Percentiles rank a stretch among this genome's conserved stretches.
Evolutionary conservation across 2,888 invertebrate genomes (phyloP).

Genomic region (Cryptops parisi): DNA sequence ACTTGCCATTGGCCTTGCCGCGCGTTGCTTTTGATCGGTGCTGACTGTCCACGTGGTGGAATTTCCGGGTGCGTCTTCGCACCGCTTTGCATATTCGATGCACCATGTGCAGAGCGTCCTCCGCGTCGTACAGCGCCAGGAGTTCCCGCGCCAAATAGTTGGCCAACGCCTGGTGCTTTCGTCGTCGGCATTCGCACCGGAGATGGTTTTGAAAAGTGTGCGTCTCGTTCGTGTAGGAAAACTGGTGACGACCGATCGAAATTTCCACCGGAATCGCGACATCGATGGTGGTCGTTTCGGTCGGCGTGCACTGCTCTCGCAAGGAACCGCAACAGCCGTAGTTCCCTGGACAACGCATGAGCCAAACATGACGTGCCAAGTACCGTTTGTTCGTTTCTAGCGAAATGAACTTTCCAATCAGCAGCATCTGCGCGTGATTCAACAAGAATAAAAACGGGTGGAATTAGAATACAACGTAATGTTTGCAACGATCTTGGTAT

Average conservation of each 20-base stretch:
- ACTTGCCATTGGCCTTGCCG: no score
- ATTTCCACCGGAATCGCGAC: conserved; percentile 9
- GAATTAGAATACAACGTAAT: no score
- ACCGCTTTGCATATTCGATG: conserved; percentile 6
- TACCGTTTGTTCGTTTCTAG: conserved; percentile 4
- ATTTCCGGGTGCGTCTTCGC: conserved; percentile 3
- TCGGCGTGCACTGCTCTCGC: conserved; percentile 9
- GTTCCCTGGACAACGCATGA: conserved; percentile 7
- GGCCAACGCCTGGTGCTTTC: conserved; percentile 6
- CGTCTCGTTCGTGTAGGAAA: conserved; percentile 8
- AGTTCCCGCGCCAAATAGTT: conserved; percentile 10
- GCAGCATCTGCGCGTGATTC: conserved; percentile 2
- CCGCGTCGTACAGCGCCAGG: conserved; percentile 2
- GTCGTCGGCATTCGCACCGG: conserved; percentile 4
- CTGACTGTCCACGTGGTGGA: neutral
- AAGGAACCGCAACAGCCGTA: conserved; percentile 5
- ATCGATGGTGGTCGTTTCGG: neutral
- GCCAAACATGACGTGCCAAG: conserved; percentile 5
- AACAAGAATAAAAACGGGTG: no score
- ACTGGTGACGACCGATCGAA: neutral
- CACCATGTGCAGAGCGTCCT: conserved; percentile 5
- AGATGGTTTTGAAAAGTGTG: conserved; percentile 3
- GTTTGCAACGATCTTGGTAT: no score
- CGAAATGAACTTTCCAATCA: conserved; percentile 4
- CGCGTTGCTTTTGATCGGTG: no score